A percentile compares a stretch with the other conserved stretches of the same genome.
phyloP scores from a whole-genome alignment of 2,797 vertebrate species.

The Morelia viridis region DNA sequence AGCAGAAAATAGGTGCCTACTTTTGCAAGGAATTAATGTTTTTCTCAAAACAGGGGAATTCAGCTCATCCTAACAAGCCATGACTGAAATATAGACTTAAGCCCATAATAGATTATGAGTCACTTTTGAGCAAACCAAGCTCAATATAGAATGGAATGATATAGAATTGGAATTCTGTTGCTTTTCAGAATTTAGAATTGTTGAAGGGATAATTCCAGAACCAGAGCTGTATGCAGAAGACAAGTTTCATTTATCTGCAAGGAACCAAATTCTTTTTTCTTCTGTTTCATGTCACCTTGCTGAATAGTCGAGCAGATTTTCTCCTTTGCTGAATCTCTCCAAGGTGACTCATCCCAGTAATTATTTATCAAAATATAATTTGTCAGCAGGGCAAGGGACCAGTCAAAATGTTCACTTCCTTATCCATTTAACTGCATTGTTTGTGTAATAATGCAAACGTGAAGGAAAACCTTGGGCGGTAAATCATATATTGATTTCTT shows the following conservation, averaged over 20 bases:
- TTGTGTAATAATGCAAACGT: fast-evolving
- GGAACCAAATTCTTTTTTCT: not conserved
- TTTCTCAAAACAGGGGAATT: not conserved
- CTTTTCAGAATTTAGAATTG: not conserved
- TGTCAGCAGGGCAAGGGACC: fast-evolving
- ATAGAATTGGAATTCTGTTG: not conserved
- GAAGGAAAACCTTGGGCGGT: not conserved
- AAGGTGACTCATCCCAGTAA: not conserved
- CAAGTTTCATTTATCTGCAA: not conserved
- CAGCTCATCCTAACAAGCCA: not conserved
- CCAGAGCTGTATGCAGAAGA: not conserved
- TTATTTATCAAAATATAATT: not conserved
- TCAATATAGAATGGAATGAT: not conserved
- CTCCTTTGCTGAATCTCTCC: fast-evolving
- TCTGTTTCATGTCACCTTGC: fast-evolving
- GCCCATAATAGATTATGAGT: not conserved
- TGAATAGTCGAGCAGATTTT: fast-evolving
- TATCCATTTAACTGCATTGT: not conserved
- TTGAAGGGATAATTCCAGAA: not conserved
- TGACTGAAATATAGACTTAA: not conserved
- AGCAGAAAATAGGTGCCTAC: not conserved
- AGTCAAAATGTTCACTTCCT: fast-evolving
- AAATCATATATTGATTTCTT: not conserved
- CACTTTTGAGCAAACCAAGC: not conserved
- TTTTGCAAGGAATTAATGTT: not conserved